phyloP scores from a whole-genome alignment of 1,140 invertebrate species.

The Spodoptera frugiperda region DNA sequence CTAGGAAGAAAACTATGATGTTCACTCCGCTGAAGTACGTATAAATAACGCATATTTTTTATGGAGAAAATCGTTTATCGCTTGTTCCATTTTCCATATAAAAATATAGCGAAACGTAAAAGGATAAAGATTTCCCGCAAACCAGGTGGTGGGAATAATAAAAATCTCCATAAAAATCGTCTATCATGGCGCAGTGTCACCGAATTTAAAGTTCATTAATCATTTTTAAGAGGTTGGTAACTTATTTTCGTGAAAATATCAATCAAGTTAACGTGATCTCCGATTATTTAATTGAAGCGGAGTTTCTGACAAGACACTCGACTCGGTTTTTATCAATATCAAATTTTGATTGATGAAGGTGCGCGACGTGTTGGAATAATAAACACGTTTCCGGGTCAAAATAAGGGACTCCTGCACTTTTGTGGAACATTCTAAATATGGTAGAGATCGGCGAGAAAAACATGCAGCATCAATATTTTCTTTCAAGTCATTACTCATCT shows the following conservation, averaged over 20 bases:
- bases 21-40: not conserved
- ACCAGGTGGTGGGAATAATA: slow-evolving; percentile 17
- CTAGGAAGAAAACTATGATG: not conserved
- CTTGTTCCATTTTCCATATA: too few relatives aligned
- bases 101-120: not conserved
- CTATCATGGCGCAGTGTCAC: slow-evolving; percentile 13
- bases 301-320: slow-evolving; percentile 45
- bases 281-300: slow-evolving; percentile 47
- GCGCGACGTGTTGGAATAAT: not conserved
- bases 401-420: not conserved
- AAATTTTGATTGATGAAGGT: slow-evolving; percentile 42
- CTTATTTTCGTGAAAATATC: slow-evolving; percentile 45
- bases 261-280: slow-evolving; percentile 43
- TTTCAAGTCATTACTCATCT: too few relatives aligned
- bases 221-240: slow-evolving; percentile 43
- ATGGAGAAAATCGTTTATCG: too few relatives aligned
- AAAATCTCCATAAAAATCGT: slow-evolving; percentile 13
- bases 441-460: not conserved
- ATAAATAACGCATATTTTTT: not conserved
- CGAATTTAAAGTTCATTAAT: slow-evolving; percentile 45
- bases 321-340: slow-evolving; percentile 45
- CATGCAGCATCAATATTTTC: too few relatives aligned
- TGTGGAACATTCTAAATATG: slow-evolving; percentile 3
- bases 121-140: slow-evolving; percentile 12
- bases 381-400: not conserved